Percentiles rank a stretch among this genome's conserved stretches.
phyloP scores from a whole-genome alignment of 2,888 invertebrate genomes.

The Lithophane ornitopus region DNA sequence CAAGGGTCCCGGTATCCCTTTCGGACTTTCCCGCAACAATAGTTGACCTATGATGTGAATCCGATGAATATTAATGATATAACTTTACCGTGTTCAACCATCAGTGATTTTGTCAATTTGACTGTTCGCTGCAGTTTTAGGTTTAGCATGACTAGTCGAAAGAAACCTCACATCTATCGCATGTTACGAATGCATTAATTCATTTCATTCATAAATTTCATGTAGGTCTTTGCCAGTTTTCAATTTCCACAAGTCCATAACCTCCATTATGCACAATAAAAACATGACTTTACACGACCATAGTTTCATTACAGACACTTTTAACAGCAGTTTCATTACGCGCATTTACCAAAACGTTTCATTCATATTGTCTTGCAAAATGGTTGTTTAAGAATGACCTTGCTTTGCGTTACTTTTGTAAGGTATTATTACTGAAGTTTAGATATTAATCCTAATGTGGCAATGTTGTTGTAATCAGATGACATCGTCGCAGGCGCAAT shows the following conservation, averaged over 20 bases:
- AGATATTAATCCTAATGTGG: constrained; percentile 85
- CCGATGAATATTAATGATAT: neutral
- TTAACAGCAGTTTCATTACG: constrained; percentile 52
- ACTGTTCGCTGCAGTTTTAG: neutral
- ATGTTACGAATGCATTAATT: constrained; percentile 21
- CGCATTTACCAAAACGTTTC: constrained; percentile 58
- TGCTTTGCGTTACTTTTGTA: constrained; percentile 76
- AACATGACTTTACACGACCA: constrained; percentile 26
- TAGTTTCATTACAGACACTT: constrained; percentile 42
- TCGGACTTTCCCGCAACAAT: too few species aligned
- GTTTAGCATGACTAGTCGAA: neutral
- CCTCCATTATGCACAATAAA: constrained; percentile 38
- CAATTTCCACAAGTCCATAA: constrained; percentile 41
- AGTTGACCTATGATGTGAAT: neutral
- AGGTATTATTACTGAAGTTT: constrained; percentile 79
- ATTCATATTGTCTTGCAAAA: constrained; percentile 69
- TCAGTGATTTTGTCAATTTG: neutral
- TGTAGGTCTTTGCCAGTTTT: constrained; percentile 34
- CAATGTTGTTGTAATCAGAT: constrained; percentile 75
- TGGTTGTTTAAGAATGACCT: constrained; percentile 76
- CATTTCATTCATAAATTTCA: constrained; percentile 18
- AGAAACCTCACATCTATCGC: neutral
- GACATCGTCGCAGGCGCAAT: constrained; percentile 77
- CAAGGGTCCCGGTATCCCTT: too few species aligned
- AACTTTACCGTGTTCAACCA: neutral